Base-by-base conservation (phyloP, 2,797 vertebrate species). In the Allenopithecus nigroviridis region DNA sequence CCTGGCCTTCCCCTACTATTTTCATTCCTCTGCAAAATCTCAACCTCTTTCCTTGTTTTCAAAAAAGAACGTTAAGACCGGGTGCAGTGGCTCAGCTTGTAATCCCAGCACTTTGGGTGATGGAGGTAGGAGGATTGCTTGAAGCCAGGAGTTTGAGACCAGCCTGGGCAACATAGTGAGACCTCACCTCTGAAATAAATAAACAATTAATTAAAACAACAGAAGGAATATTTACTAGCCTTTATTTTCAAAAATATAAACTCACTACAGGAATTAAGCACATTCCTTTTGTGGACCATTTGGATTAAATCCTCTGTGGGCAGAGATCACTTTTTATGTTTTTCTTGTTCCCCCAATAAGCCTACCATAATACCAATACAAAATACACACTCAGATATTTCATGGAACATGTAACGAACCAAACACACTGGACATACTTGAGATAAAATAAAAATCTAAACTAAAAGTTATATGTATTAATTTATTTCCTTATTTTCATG, bases 241-340 rank as follows among this genome's bases (percentile, higher is more conserved):
- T 88, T 68, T 91, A 50, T 89, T 80, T 86, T 75, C 1, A 80
- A 92, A 96, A 89, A 84, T n/a, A n/a, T 12, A 91, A 91, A 19
- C 55, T 94, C 26, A 46, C 50, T 91, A 41, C 7, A 53, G 36
- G 50, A 26, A 84, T 39, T 75, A 43, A 86, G 26, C 50, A 46
- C 70, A 64, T 78, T 68, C 22, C 75, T 86, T 91, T 33, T 79
- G 39, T 74, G 64, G 43, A n/a, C 28, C 41, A 36, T 48, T 39
- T 78, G 4, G 50, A 72, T 43, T 68, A 55, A 87, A 76, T 84
- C 2, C 13, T 72, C 59, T 72, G n/a, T 61, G 21, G 28, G 41
- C 36, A 78, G 68, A 36, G 33, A 30, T 61, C 57, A 43, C 53
- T 84, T 87, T 81, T n/a, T 84, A 6, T 48, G 19, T 53, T 84